These are phyloP conservation scores for Cranoglanis bouderius DNA, from an alignment of 2,113 vertebrate genomes.

Conservation along the genomic window DNA sequence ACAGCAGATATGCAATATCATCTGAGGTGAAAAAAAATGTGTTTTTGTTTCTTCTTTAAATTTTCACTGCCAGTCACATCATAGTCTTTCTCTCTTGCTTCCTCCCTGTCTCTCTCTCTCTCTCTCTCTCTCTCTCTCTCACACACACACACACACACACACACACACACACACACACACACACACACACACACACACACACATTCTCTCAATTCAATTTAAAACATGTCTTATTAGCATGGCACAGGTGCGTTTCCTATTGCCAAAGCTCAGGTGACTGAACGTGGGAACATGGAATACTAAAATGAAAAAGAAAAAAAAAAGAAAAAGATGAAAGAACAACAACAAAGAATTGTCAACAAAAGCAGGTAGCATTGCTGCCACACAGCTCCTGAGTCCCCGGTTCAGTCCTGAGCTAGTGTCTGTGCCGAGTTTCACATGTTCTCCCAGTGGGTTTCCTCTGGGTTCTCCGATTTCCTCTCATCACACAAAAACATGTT, in stretches of 20 bases:
- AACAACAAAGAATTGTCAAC: background rate
- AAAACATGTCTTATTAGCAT: background rate
- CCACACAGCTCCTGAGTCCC: no score
- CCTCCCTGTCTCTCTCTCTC: background rate
- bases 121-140: background rate
- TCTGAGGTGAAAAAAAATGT: background rate
- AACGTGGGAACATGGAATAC: background rate
- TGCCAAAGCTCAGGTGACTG: background rate
- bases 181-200: constrained; percentile 11
- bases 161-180: background rate
- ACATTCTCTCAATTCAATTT: background rate
- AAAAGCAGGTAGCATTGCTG: background rate
- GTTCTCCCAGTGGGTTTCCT: background rate
- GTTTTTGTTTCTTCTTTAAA: background rate
- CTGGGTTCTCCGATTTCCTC: background rate
- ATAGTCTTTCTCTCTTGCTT: background rate
- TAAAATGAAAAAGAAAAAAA: background rate
- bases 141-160: constrained; percentile 3
- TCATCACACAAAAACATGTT: background rate
- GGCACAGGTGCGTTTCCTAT: background rate
- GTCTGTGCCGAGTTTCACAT: background rate
- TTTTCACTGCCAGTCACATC: constrained; percentile 9
- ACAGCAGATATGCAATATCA: constrained; percentile 15
- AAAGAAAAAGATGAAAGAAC: background rate
- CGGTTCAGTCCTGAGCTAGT: background rate